Evolutionary conservation across 2,888 invertebrate species (phyloP).

Genomic region (Zootermopsis nevadensis): DNA sequence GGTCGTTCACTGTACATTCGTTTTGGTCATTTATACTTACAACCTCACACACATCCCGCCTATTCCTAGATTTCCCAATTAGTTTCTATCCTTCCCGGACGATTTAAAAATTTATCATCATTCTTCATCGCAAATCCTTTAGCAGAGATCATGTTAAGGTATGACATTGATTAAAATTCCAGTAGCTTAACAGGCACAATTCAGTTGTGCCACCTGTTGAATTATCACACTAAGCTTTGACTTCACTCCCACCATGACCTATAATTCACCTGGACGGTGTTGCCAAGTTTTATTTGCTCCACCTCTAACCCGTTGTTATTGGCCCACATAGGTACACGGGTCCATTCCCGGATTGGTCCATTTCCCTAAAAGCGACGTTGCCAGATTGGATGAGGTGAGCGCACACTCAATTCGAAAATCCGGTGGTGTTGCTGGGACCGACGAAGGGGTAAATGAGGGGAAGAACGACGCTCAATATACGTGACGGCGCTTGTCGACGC

Average conservation of each 20-base stretch:
- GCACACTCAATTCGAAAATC: conserved; percentile 44
- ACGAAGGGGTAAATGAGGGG: conserved; percentile 10
- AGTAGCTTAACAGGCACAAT: not conserved
- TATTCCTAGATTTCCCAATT: no score
- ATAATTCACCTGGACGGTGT: not conserved
- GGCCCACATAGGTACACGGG: not conserved
- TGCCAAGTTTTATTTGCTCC: not conserved
- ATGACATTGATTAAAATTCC: no score
- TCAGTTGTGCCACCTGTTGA: not conserved
- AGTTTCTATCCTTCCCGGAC: no score
- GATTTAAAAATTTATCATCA: no score
- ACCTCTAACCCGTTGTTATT: not conserved
- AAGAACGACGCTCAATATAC: not conserved
- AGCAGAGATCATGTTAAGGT: no score
- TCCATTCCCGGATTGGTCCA: conserved; percentile 6
- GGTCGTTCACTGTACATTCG: no score
- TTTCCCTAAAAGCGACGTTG: conserved; percentile 41
- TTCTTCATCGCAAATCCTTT: no score
- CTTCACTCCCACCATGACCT: not conserved
- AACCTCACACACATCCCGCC: no score
- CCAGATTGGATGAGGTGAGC: conserved; percentile 45
- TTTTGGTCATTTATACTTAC: no score
- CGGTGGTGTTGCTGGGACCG: conserved; percentile 15
- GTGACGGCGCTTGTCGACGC: conserved; percentile 40
- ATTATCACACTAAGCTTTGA: not conserved